Evolutionary conservation across 2,888 invertebrate genomes (phyloP), one percentile per base, ranked within the genome.

Genomic region (Campoletis raptor): DNA sequence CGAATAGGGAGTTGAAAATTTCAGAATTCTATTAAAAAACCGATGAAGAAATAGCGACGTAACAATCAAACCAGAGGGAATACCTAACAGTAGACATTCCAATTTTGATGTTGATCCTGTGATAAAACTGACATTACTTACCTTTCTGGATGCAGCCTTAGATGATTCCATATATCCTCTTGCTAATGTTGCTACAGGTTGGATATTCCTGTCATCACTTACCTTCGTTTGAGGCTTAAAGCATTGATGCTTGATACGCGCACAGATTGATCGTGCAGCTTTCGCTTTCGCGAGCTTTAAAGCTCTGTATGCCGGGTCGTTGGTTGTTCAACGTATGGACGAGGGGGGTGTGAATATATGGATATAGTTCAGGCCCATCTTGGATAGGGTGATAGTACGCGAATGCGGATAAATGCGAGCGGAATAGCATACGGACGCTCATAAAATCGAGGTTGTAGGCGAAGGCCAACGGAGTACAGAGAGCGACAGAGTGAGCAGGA

Each of bases 391-490:
- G 57, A 10, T n/a, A n/a, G 24, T 66, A 36, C 61, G 69, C 9
- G 72, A 42, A 78, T 78, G 83, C 64, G 70, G 69, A 79, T 82
- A 57, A 79, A 78, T 76, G 81, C 69, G 73, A 66, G 81, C 66
- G 77, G 82, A 70, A 70, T 70, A 73, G 88, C 79, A 67, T 74
- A 57, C 52, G 78, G 89, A 89, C 88, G 91, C 90, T 92, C 92
- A 91, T 92, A 92, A 93, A 92, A 93, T 92, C 91, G 91, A 87
- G 89, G 89, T 90, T 89, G 85, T 81, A 90, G 89, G 90, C 89
- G 90, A 90, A 91, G 90, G 90, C 90, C 90, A 90, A 88, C 85
- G 89, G 89, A 72, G 81, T 66, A 81, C 40, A 52, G 66, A 18
- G 86, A 37, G 64, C 21, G 40, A 18, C n/a, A 69, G 42, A 10